These are phyloP conservation scores for Heliothis subflexa DNA, from an alignment of 1,140 invertebrate species.

Conservation along the genomic window DNA sequence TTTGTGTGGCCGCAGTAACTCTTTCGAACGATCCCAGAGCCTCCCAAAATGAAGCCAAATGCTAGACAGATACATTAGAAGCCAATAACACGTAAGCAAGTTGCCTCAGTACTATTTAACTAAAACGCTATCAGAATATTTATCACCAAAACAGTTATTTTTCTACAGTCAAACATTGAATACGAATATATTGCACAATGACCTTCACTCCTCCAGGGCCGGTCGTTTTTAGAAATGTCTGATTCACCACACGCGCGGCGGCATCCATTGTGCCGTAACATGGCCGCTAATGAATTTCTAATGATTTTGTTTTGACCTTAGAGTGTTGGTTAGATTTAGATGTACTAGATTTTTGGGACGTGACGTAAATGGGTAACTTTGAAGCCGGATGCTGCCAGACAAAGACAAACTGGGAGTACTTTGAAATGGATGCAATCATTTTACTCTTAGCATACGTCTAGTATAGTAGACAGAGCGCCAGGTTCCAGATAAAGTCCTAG, in stretches of 20 bases:
- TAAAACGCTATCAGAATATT: conserved; percentile 55
- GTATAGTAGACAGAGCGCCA: too few relatives aligned
- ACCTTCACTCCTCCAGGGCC: conserved; percentile 55
- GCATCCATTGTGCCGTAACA: conserved; percentile 39
- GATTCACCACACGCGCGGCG: conserved; percentile 48
- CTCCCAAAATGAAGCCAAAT: neutral
- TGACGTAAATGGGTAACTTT: neutral
- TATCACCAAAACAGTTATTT: conserved; percentile 55
- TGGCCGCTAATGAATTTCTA: conserved; percentile 36
- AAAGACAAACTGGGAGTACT: too few relatives aligned
- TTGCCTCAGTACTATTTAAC: neutral
- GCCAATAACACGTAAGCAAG: conserved; percentile 33
- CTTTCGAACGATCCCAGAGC: too few relatives aligned
- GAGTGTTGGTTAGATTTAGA: neutral
- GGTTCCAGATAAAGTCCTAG: too few relatives aligned
- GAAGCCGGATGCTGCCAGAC: too few relatives aligned
- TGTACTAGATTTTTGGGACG: conserved; percentile 12
- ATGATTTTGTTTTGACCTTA: conserved; percentile 20
- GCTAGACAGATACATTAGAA: neutral
- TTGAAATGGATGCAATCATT: too few relatives aligned
- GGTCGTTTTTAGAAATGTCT: conserved; percentile 51
- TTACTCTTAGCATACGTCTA: too few relatives aligned
- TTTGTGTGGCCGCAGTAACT: too few relatives aligned
- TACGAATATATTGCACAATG: conserved; percentile 56
- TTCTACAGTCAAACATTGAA: conserved; percentile 49